Conservation (phyloP, 2,888 invertebrate genomes). For the Ectemnius lituratus region DNA sequence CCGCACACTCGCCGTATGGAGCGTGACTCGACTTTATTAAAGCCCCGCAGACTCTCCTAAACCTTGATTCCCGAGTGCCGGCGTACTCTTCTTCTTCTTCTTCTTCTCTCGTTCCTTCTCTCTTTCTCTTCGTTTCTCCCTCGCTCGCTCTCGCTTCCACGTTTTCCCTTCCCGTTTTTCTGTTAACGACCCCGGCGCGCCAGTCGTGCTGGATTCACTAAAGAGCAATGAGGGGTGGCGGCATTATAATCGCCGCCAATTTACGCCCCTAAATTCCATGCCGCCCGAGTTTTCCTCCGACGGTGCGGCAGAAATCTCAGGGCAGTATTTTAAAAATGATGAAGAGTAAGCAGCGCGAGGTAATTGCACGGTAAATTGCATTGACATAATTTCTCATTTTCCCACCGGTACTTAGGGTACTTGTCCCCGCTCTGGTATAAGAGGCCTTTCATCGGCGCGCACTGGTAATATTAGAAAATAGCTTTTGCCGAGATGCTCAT, state of each 20-base stretch:
- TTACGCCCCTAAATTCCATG: background rate
- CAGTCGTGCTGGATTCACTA: background rate
- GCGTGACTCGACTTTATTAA: constrained; percentile 74
- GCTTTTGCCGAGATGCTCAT: background rate
- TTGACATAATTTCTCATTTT: no score
- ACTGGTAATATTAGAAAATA: constrained; percentile 13
- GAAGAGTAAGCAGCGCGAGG: no score
- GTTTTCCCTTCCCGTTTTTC: background rate
- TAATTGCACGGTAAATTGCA: no score
- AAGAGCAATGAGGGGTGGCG: background rate
- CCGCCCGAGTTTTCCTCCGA: no score
- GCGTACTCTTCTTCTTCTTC: constrained; percentile 15
- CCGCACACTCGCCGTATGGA: constrained; percentile 49
- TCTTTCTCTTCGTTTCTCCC: background rate
- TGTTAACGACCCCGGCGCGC: constrained; percentile 6
- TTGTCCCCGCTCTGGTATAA: background rate
- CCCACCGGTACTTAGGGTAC: no score
- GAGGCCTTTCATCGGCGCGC: background rate
- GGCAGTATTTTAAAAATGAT: no score
- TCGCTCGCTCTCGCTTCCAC: background rate
- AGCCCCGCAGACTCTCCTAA: constrained; percentile 37
- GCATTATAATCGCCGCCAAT: constrained; percentile 5
- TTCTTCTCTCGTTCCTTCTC: background rate
- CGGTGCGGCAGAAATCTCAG: no score
- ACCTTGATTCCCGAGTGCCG: constrained; percentile 19